These are phyloP conservation scores for Mormyrops attenuatus DNA, from an alignment of 2,797 vertebrate species.

Conservation along the genomic window DNA sequence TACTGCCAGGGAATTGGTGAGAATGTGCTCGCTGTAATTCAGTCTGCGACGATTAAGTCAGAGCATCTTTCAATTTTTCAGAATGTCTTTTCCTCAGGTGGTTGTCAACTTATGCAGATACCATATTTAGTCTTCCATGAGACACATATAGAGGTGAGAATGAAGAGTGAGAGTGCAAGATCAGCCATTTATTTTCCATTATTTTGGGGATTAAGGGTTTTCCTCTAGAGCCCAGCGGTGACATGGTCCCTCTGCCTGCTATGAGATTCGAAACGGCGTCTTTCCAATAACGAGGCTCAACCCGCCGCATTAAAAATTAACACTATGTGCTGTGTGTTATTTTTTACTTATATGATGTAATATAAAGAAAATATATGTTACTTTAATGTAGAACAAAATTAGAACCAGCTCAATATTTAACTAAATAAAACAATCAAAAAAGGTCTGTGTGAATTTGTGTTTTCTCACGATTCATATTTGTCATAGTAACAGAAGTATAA, in stretches of 20 bases:
- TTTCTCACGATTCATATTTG: background rate
- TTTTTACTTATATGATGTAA: background rate
- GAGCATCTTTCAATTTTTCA: background rate
- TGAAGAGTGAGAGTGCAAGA: background rate
- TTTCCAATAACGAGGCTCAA: background rate
- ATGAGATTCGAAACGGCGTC: background rate
- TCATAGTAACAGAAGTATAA: background rate
- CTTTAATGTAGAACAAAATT: background rate
- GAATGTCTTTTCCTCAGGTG: background rate
- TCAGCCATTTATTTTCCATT: background rate
- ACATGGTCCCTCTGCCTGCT: background rate
- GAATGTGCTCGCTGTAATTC: background rate
- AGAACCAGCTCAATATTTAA: background rate
- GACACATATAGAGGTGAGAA: background rate
- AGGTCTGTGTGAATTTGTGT: background rate
- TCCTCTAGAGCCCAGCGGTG: background rate
- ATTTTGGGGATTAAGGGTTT: background rate
- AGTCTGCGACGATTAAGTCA: background rate
- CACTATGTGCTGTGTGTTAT: background rate
- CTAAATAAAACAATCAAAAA: background rate
- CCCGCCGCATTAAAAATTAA: background rate
- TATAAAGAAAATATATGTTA: background rate
- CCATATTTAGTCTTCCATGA: background rate
- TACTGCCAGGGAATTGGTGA: background rate
- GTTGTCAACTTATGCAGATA: background rate